Conservation (phyloP, 2,113 vertebrate genomes). For the Nematolebias whitei region DNA sequence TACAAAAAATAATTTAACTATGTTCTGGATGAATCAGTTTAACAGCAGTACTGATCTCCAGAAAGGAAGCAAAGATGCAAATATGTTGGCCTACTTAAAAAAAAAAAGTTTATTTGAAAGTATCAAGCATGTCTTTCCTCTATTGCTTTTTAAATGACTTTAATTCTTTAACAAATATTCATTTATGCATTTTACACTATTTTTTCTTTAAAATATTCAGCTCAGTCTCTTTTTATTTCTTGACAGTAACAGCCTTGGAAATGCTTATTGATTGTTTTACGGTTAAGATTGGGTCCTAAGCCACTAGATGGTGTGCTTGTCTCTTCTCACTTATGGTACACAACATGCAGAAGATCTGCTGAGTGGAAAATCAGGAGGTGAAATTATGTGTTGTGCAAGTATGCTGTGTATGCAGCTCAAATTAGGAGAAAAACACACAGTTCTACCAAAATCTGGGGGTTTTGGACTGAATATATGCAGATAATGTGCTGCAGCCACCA, state of each 20-base stretch:
- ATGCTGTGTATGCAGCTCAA: slow-evolving; percentile 19
- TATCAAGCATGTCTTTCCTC: background rate
- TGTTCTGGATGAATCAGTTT: too few species aligned
- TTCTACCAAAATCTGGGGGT: slow-evolving; percentile 23
- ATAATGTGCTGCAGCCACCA: slow-evolving; percentile 39
- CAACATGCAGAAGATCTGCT: slow-evolving; percentile 28
- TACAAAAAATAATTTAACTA: too few species aligned
- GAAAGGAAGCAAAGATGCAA: background rate
- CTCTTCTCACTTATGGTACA: slow-evolving; percentile 36
- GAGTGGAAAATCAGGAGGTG: slow-evolving; percentile 23
- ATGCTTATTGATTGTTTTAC: slow-evolving; percentile 2
- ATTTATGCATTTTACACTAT: background rate
- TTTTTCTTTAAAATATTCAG: background rate
- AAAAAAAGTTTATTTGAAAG: background rate
- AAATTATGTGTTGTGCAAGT: slow-evolving; percentile 20
- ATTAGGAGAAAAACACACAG: slow-evolving; percentile 9
- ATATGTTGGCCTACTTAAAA: background rate
- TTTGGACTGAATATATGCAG: too few species aligned
- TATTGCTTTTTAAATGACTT: background rate
- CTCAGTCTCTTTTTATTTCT: background rate
- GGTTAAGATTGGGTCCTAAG: slow-evolving; percentile 19
- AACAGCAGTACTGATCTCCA: background rate
- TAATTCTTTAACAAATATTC: background rate
- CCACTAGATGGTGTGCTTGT: slow-evolving; percentile 78
- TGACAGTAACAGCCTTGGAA: background rate